Evolutionary conservation across 2,797 vertebrate species (phyloP), one percentile per base, ranked within the genome.

Genomic region (Setipinna tenuifilis): DNA sequence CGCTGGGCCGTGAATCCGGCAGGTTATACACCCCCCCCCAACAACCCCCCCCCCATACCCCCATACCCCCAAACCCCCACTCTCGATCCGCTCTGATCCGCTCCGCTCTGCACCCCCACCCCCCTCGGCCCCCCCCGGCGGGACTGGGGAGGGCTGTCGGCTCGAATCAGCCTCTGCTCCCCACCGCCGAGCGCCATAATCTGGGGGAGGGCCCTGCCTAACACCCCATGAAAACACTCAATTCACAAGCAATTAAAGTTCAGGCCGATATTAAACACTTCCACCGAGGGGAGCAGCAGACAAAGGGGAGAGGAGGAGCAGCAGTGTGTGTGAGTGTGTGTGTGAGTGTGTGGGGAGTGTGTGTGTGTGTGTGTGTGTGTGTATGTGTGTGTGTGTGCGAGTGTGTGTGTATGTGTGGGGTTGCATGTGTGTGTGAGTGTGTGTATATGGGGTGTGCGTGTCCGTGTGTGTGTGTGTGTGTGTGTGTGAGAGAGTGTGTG

Each of bases 161-260:
- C 94, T 96, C 95, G 89, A 92, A 98, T 98, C 96, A 98, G 93
- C 94, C 93, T 98, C 97, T 95, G 95, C 96, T 97, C 95, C 93
- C 96, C 96, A 96, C 97, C 96, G 97, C 94, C 96, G 96, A 98
- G 94, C 95, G 93, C 93, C 94, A 94, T 97, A 97, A 98, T 98
- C 96, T 96, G 94, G 94, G 92, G 95, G 92, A 95, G 94, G 95
- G 92, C 94, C 57, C 93, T 96, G 95, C 93, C 95, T 94, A 95
- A 96, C 95, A 95, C 93, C 95, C 96, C 96, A 96, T 97, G 95
- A 97, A 98, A 97, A 97, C 95, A 96, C 95, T 96, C 96, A 95
- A 96, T 97, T 97, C 96, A 98, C 96, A 94, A 97, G 96, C 97
- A 96, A 97, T 97, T 97, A 98, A 93, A 95, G 93, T 91, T 90